Evolutionary conservation across 1,140 invertebrate species (phyloP), one percentile per base, ranked within the genome.

Genomic region (Hyles vespertilio): DNA sequence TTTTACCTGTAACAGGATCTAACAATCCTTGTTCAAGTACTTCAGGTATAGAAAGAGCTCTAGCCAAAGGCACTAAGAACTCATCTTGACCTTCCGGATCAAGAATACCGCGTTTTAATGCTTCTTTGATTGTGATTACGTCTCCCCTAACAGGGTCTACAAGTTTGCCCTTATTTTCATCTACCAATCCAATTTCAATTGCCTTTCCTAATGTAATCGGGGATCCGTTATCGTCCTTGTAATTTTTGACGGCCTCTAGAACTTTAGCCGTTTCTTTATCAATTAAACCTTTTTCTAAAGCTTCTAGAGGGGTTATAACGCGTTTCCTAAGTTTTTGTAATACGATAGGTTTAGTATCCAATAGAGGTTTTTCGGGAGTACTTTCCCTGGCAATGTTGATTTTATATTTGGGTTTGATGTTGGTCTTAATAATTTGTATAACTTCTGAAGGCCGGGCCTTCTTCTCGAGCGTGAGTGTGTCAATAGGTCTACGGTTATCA

Each of bases 71-170:
- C 70, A 98, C 91, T 36, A 98, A 87, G 58, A 95, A 79, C 79
- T 95, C 92, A 74, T 96, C 95, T 64, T 93, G 93, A 55, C 91
- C 92, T 62, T 94, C 91, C 2, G 93, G 89, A 90, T 98, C 96
- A 60, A 99, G 81, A 54, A 98, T 91, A 47, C 96, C 96, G 67
- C 94, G 91, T 61, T 95, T 91, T 2, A 98, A 91, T 3, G 97
- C 97, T 89, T 98, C 93, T 32, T 93, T 93, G 6, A 98, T 94
- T 43, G 91, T 94, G 6, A 99, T 72, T 5, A 92, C 82, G 69
- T 96, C 93, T 58, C 96, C 96, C 62, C 93, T 92, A 77, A 95
- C 91, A 11, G 96, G 94, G 90, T 98, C 96, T n/a, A 93, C 88
- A 55, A 99, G 94, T 51, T 92, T 91, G 2, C 97, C 96, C 53